Evolutionary conservation across 2,113 vertebrate species (phyloP).

Genomic region (Lontra canadensis): DNA sequence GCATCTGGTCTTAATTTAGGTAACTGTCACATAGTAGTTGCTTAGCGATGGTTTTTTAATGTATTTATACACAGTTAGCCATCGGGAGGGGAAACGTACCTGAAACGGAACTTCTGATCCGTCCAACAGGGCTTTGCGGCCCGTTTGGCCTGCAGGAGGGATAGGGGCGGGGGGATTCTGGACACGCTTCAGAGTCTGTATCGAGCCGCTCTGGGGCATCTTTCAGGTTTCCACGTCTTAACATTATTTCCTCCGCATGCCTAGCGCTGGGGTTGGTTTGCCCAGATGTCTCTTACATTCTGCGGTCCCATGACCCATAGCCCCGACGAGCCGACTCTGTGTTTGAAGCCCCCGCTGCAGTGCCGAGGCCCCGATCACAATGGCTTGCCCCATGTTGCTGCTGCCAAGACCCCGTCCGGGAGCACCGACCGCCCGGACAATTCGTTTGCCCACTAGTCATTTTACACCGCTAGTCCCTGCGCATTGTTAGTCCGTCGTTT

Average conservation of each 20-base stretch:
- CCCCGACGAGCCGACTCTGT: background rate
- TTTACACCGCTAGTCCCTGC: background rate
- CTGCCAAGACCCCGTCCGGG: background rate
- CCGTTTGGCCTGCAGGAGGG: background rate
- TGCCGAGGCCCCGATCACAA: background rate
- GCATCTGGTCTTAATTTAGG: background rate
- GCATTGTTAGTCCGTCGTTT: background rate
- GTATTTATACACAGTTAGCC: background rate
- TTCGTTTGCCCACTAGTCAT: background rate
- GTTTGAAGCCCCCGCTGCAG: background rate
- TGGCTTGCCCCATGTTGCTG: background rate
- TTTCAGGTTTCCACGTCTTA: background rate
- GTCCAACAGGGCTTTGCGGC: background rate
- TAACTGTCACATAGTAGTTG: background rate
- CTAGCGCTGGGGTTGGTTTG: background rate
- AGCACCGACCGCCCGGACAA: background rate
- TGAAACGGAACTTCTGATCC: background rate
- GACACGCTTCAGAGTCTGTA: background rate
- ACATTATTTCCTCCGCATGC: background rate
- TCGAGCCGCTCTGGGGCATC: background rate
- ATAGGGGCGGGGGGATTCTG: background rate
- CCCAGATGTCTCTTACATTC: background rate
- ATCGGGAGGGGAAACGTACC: background rate
- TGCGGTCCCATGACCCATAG: background rate
- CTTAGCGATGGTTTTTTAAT: background rate